Evolutionary conservation across 2,888 invertebrate genomes (phyloP).

Genomic region (Branchellion lobata): DNA sequence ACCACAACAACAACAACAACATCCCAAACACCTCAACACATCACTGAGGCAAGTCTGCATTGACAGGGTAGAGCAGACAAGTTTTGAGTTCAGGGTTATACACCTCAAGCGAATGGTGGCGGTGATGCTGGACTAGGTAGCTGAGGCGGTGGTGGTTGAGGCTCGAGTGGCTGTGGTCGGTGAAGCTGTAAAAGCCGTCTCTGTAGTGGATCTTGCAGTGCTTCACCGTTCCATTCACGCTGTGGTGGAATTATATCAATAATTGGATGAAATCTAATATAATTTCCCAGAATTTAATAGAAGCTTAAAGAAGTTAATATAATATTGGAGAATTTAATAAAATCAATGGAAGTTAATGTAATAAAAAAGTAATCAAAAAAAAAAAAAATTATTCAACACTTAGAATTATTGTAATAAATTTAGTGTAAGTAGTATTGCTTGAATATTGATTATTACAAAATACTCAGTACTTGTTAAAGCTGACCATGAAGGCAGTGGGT

Average conservation of each 20-base stretch:
- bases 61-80: conserved; percentile 1
- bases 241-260: background rate
- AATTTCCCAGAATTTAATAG: too few species aligned
- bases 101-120: background rate
- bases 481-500: too few species aligned
- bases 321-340: too few species aligned
- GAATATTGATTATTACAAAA: too few species aligned
- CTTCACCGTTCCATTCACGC: background rate
- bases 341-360: too few species aligned
- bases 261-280: background rate
- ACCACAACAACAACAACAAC: too few species aligned
- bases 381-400: background rate
- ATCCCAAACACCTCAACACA: too few species aligned
- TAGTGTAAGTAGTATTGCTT: too few species aligned
- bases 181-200: background rate
- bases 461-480: too few species aligned
- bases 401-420: too few species aligned
- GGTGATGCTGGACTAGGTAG: background rate
- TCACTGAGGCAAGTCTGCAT: background rate
- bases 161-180: background rate
- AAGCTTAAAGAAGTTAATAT: too few species aligned
- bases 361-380: background rate
- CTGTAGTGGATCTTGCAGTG: conserved; percentile 12
- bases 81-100: background rate
- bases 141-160: background rate